A percentile compares a stretch with the other conserved stretches of the same genome.
phyloP scores from a whole-genome alignment of 2,888 invertebrate species.

The Campoletis raptor region DNA sequence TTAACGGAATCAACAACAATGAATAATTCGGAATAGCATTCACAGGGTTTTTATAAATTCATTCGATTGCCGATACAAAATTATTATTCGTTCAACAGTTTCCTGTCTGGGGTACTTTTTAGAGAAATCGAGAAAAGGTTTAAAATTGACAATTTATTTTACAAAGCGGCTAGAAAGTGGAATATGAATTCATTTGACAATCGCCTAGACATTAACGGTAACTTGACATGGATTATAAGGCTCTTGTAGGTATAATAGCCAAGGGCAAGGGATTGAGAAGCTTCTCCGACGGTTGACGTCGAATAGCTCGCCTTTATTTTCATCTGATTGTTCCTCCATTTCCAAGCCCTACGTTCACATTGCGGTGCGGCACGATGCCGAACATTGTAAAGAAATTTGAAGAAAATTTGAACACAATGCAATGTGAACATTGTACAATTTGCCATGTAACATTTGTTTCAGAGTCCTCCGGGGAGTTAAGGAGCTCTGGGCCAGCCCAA shows the following conservation, averaged over 20 bases:
- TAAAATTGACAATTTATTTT: background rate
- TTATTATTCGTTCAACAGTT: background rate
- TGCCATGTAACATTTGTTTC: too few species aligned
- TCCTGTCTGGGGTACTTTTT: background rate
- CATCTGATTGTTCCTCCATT: slow-evolving; percentile 76
- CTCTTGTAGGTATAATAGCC: background rate
- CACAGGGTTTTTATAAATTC: slow-evolving; percentile 43
- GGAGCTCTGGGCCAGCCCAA: too few species aligned
- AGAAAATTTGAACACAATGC: too few species aligned
- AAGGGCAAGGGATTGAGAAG: background rate
- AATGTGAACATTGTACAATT: too few species aligned
- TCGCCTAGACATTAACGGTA: background rate
- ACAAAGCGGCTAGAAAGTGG: background rate
- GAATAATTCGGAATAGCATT: slow-evolving; percentile 62
- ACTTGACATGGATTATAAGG: slow-evolving; percentile 67
- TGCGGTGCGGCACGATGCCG: too few species aligned
- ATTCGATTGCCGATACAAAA: background rate
- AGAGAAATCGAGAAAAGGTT: background rate
- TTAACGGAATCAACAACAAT: slow-evolving; percentile 15
- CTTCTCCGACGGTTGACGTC: slow-evolving; percentile 71
- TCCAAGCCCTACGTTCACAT: slow-evolving; percentile 17
- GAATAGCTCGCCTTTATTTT: slow-evolving; percentile 70
- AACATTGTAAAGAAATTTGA: too few species aligned
- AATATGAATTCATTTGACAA: background rate
- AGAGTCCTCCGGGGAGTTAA: too few species aligned